These are phyloP conservation scores for Leptinotarsa tumamoca DNA, from an alignment of 2,888 invertebrate species.

Conservation along the genomic window DNA sequence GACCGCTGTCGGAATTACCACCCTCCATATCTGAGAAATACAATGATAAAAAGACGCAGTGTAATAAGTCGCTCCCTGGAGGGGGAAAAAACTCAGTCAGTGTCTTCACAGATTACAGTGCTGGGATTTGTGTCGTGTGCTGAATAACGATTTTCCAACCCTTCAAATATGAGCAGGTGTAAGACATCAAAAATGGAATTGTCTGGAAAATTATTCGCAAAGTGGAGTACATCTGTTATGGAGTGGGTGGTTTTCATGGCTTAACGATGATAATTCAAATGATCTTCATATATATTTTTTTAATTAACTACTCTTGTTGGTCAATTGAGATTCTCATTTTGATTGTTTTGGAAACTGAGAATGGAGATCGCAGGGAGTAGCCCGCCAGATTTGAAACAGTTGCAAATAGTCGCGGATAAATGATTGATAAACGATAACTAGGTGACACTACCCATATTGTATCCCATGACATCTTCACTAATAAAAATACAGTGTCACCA, in stretches of 20 bases:
- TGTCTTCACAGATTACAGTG: slow-evolving; percentile 30
- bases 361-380: no score
- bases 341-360: no score
- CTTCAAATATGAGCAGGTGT: slow-evolving; percentile 9
- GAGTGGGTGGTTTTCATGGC: neutral
- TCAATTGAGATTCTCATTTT: no score
- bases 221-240: slow-evolving; percentile 5
- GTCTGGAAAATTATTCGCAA: slow-evolving; percentile 11
- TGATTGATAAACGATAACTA: no score
- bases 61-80: slow-evolving; percentile 17
- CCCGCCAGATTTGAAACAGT: no score
- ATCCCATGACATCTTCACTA: no score
- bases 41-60: slow-evolving; percentile 15
- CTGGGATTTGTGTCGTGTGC: slow-evolving; percentile 37
- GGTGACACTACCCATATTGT: no score
- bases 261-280: neutral
- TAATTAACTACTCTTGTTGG: no score
- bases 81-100: slow-evolving; percentile 8
- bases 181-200: slow-evolving; percentile 18
- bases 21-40: slow-evolving; percentile 8
- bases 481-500: no score
- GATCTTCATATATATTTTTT: no score
- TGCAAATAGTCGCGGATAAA: no score
- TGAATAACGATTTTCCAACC: slow-evolving; percentile 29
- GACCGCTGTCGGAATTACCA: slow-evolving; percentile 7